Conservation (phyloP, 2,888 invertebrate species). For the Choristoneura rosaceana region DNA sequence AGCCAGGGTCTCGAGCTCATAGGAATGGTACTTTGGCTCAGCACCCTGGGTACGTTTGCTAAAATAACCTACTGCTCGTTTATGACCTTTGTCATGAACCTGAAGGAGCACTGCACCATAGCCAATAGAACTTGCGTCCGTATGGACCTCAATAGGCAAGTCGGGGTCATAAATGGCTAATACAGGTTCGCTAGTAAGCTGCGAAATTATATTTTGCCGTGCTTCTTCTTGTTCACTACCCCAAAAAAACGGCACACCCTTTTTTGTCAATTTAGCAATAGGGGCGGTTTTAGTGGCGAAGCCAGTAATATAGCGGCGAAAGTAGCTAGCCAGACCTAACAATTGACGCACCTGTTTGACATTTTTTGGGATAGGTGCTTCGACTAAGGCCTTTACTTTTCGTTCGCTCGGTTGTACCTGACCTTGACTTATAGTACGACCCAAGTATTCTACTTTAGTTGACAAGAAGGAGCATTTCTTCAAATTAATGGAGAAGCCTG, state of each 20-base stretch:
- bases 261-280: constrained; percentile 18
- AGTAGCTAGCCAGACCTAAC: constrained; percentile 48
- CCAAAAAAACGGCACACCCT: constrained; percentile 9
- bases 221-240: constrained; percentile 5
- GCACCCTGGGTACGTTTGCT: too few relatives aligned
- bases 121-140: constrained; percentile 13
- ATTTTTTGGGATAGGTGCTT: constrained; percentile 44
- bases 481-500: too few relatives aligned
- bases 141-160: constrained; percentile 17
- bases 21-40: too few relatives aligned
- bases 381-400: constrained; percentile 47
- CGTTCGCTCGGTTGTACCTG: too few relatives aligned
- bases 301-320: constrained; percentile 44
- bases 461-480: too few relatives aligned
- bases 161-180: constrained; percentile 13
- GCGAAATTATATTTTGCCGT: constrained; percentile 1
- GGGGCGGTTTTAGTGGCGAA: too few relatives aligned
- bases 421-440: too few relatives aligned
- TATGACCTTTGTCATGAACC: too few relatives aligned
- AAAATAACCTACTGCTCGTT: too few relatives aligned
- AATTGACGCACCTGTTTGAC: constrained; percentile 49
- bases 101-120: constrained; percentile 24
- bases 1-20: too few relatives aligned
- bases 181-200: constrained; percentile 15
- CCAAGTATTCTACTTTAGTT: too few relatives aligned